Base-by-base conservation (phyloP, 2,888 invertebrate species). In the Ditula angustiorana region DNA sequence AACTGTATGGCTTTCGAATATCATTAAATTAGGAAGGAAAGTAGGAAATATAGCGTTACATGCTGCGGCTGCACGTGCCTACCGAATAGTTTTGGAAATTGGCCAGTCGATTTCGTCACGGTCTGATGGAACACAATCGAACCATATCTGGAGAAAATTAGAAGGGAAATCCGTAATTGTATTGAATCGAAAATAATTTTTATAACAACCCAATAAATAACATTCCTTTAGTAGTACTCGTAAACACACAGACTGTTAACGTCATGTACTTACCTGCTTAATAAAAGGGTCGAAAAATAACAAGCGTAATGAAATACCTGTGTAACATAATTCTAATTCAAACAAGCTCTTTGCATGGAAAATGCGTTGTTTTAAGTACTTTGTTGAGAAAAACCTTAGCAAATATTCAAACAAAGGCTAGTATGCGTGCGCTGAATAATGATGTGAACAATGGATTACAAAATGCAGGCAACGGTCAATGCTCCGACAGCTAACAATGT, bases 1-100 rank as follows among this genome's bases (percentile, higher is more conserved):
- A 71, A 76, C 79, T 78, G 76, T 83, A 86, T 80, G 86, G 87
- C 85, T 87, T 88, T 82, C 80, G 76, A 80, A 73, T 74, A 74
- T 77, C 37, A 75, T 77, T 78, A 78, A 75, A 71, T 72, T 67
- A 69, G 67, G 68, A 70, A 72, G 72, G 73, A 73, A 74, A 72
- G 71, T 61, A 66, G 64, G 64, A 66, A 70, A 68, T 73, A 73
- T 71, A 66, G 65, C 65, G 69, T 76, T 70, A 72, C 75, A 65
- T 66, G 55, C 53, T 66, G 55, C 53, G 66, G 23, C 60, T 53
- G 64, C 57, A 68, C 69, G 68, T 67, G 67, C 55, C 58, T 58
- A 59, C 59, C 47, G 33, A 57, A 61, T 59, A 65, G 28, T 64
- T 64, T 64, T 59, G 64, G 46, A 53, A 64, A 64, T 59, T 58